Base-by-base conservation (phyloP, 1,140 invertebrate genomes). In the Ruditapes philippinarum region DNA sequence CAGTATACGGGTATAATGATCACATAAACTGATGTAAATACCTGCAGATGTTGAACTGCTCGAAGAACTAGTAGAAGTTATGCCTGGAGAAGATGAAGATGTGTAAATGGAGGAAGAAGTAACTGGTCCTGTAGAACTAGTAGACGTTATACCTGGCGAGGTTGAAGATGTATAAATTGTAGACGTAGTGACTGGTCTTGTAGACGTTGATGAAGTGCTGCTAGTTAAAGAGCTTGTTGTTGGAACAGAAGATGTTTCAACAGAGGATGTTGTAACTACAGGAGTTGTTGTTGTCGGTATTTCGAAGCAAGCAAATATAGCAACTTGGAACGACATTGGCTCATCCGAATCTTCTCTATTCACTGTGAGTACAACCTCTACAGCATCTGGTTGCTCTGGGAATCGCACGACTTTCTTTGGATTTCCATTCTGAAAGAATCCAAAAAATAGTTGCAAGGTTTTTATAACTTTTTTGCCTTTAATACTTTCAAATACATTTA, bases 321-420 rank as follows among this genome's bases (percentile, higher is more conserved):
- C 7, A 2, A 86, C 14, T 60, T n/a, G 54, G 49, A 86, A 57
- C n/a, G 31, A 38, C 73, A 86, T 86, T 12, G 68, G 68, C n/a
- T 60, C 19, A 0, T 68, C 1, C 28, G 57, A 28, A 1, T 49
- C 4, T 38, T 54, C 54, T 36, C 51, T 57, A 3, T 19, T 38
- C 22, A 86, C 38, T 73, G 33, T 38, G n/a, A 86, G 22, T 36
- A 86, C 42, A 14, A 86, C 25, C 57, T 76, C 73, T 28, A 38
- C 51, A 25, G 51, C 73, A 5, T 60, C 49, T 36, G 73, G 83
- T 19, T 25, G 0, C 19, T 70, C 68, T 14, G 45, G 68, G 83
- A 86, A 86, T 73, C 51, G 42, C 5, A 86, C 70, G 5, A 36
- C 36, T 19, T 11, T 49, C 9, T 28, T 25, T 33, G 83, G 68